Percentiles rank a stretch among this genome's conserved stretches.
These are phyloP conservation scores for Sisor rabdophorus DNA, from an alignment of 2,113 vertebrate species.

Conservation along the genomic window DNA sequence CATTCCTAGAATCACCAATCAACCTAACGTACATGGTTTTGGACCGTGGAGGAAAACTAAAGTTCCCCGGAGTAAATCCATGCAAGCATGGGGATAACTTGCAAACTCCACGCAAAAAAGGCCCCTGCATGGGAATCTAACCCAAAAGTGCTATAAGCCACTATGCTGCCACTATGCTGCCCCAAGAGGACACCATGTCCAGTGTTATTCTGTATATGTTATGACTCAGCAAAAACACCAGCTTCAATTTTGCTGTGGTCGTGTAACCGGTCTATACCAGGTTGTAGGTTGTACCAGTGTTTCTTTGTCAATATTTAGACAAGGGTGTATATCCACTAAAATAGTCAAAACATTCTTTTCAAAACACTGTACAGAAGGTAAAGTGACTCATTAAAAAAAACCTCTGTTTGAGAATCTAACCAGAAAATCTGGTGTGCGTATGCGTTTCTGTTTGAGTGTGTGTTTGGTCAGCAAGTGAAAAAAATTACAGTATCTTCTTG, in stretches of 20 bases:
- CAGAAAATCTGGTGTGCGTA: neutral
- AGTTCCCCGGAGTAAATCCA: no score
- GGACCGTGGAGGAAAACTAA: no score
- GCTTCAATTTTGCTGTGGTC: neutral
- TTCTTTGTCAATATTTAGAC: neutral
- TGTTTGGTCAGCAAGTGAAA: neutral
- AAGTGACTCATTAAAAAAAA: neutral
- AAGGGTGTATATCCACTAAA: neutral
- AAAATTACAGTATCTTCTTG: conserved; percentile 6
- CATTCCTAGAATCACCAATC: no score
- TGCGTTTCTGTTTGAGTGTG: neutral
- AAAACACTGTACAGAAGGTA: neutral
- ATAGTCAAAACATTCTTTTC: neutral
- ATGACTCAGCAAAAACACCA: neutral
- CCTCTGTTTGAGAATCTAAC: neutral
- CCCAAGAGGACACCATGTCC: neutral
- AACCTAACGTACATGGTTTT: no score
- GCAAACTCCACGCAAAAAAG: no score
- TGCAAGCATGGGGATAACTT: no score
- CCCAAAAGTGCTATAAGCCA: no score
- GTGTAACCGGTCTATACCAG: neutral
- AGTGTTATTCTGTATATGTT: neutral
- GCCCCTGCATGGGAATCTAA: no score
- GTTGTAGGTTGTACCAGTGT: neutral
- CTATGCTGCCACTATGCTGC: neutral